Conservation (phyloP, 1,140 invertebrate genomes). For the Lineus longissimus region DNA sequence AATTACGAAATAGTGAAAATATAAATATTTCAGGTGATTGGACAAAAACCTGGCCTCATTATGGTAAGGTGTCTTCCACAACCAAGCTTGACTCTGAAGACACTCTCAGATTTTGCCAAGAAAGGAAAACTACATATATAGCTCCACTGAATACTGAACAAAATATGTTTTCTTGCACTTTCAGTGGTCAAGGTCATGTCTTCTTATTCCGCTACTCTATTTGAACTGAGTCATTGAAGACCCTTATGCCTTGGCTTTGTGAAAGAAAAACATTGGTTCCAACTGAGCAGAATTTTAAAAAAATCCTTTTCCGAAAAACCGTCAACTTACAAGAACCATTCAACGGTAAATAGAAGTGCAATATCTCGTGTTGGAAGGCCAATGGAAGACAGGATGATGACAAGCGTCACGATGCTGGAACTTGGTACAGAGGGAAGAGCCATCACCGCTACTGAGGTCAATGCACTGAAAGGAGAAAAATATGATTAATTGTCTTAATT, state of each 20-base stretch:
- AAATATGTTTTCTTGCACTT: too few relatives aligned
- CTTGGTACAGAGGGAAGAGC: constrained; percentile 39
- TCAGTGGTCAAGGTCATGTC: too few relatives aligned
- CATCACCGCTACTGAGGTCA: constrained; percentile 35
- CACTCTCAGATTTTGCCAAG: too few relatives aligned
- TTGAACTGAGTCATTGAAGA: too few relatives aligned
- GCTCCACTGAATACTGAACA: too few relatives aligned
- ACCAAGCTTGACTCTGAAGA: too few relatives aligned
- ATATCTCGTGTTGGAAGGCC: constrained; percentile 63
- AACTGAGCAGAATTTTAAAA: too few relatives aligned
- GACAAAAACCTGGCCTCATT: background rate
- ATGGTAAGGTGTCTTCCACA: background rate
- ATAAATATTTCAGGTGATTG: background rate
- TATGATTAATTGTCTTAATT: too few relatives aligned
- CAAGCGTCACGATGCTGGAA: constrained; percentile 35
- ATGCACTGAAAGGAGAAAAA: constrained; percentile 21
- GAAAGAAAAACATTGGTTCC: too few relatives aligned
- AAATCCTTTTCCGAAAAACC: background rate
- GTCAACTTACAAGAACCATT: constrained; percentile 85
- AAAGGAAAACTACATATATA: too few relatives aligned
- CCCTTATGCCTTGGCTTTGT: too few relatives aligned
- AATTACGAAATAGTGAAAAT: background rate
- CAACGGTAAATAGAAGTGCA: constrained; percentile 78
- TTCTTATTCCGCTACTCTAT: too few relatives aligned
- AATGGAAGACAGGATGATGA: constrained; percentile 37